Percentiles rank a stretch among this genome's conserved stretches.
phyloP scores from a whole-genome alignment of 1,140 invertebrate genomes.

The Grapholita molesta region DNA sequence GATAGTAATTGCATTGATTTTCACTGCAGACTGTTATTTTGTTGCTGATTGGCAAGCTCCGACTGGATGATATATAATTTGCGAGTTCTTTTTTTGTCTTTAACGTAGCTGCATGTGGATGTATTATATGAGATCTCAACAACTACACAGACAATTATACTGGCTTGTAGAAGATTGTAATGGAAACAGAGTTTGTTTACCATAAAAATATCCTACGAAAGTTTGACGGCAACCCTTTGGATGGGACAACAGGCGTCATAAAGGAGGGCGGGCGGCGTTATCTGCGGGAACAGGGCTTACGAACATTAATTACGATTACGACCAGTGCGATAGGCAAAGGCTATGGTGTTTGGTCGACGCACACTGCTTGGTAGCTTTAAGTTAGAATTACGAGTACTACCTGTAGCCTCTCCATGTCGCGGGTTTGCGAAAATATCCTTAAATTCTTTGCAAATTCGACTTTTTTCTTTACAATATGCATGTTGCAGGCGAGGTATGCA shows the following conservation, averaged over 20 bases:
- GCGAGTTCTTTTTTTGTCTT: too few species aligned
- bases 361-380: neutral
- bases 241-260: conserved; percentile 31
- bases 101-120: too few species aligned
- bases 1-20: neutral
- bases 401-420: too few species aligned
- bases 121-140: too few species aligned
- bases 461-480: too few species aligned
- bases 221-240: neutral
- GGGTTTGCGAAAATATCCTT: too few species aligned
- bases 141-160: neutral
- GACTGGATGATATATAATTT: neutral
- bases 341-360: neutral
- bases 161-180: neutral
- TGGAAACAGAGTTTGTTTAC: neutral
- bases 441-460: too few species aligned
- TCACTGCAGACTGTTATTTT: neutral
- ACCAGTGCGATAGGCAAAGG: neutral
- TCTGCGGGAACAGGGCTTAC: conserved; percentile 30
- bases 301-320: conserved; percentile 56
- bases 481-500: too few species aligned
- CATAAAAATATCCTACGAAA: neutral
- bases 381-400: too few species aligned
- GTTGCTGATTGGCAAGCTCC: neutral
- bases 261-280: conserved; percentile 37